Conservation (phyloP, 2,888 invertebrate species). For the Coecobrya sp. region DNA sequence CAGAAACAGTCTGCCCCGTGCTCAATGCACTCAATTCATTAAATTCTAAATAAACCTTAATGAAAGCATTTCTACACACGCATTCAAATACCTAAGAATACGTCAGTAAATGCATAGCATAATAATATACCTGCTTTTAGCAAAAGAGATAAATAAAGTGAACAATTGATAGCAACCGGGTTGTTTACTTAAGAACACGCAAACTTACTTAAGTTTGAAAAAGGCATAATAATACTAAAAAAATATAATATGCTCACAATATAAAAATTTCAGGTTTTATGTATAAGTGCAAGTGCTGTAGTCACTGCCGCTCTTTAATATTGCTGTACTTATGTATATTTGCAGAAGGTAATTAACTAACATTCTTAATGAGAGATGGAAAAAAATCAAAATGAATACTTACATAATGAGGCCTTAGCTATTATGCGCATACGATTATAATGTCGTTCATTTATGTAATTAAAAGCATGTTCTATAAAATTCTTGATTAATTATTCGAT, state of each 20-base stretch:
- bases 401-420: constrained; percentile 41
- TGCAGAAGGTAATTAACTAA: constrained; percentile 54
- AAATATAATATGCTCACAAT: no score
- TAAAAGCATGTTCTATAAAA: constrained; percentile 27
- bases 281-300: background rate
- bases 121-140: background rate
- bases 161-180: constrained; percentile 37
- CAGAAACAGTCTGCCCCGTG: background rate
- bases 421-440: constrained; percentile 54
- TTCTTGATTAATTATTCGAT: constrained; percentile 65
- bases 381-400: constrained; percentile 44
- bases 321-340: background rate
- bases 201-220: background rate
- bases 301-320: background rate
- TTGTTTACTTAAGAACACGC: constrained; percentile 57
- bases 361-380: constrained; percentile 53
- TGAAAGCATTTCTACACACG: background rate
- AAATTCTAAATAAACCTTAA: background rate
- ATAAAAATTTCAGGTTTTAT: background rate
- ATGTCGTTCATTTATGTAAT: constrained; percentile 48
- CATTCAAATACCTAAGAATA: background rate
- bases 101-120: background rate
- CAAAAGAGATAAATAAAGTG: background rate
- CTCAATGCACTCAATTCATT: background rate
- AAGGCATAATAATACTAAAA: no score